Conservation (phyloP, 1,140 invertebrate genomes). For the Oedothorax gibbosus region DNA sequence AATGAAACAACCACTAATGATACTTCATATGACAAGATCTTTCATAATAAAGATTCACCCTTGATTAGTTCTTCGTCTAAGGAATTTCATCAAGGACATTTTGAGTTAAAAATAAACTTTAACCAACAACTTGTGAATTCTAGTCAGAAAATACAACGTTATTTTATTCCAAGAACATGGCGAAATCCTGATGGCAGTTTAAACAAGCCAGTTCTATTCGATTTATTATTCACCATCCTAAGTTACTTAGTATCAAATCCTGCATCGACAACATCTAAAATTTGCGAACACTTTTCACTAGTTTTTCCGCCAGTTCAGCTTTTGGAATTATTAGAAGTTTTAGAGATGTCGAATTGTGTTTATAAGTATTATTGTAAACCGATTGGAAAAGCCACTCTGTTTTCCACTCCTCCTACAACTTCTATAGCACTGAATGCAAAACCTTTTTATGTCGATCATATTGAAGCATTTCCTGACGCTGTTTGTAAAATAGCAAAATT, state of each 20-base stretch:
- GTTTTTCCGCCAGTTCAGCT: slow-evolving; percentile 67
- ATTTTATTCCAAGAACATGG: slow-evolving; percentile 75
- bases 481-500: slow-evolving; percentile 34
- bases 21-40: too few species aligned
- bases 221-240: slow-evolving; percentile 31
- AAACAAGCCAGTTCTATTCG: slow-evolving; percentile 75
- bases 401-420: not conserved
- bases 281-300: slow-evolving; percentile 63
- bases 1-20: too few species aligned
- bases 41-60: too few species aligned
- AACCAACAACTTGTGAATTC: too few species aligned
- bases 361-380: slow-evolving; percentile 38
- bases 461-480: slow-evolving; percentile 40
- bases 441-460: slow-evolving; percentile 29
- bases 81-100: too few species aligned
- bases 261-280: slow-evolving; percentile 67
- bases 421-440: slow-evolving; percentile 12
- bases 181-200: slow-evolving; percentile 79
- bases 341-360: slow-evolving; percentile 71
- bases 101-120: too few species aligned
- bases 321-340: slow-evolving; percentile 68
- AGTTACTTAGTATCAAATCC: slow-evolving; percentile 68
- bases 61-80: too few species aligned
- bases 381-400: not conserved
- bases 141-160: not conserved